Percentiles rank a stretch among this genome's conserved stretches.
Evolutionary conservation across 2,888 invertebrate genomes (phyloP).

Genomic region (Ditylenchus weischeri): DNA sequence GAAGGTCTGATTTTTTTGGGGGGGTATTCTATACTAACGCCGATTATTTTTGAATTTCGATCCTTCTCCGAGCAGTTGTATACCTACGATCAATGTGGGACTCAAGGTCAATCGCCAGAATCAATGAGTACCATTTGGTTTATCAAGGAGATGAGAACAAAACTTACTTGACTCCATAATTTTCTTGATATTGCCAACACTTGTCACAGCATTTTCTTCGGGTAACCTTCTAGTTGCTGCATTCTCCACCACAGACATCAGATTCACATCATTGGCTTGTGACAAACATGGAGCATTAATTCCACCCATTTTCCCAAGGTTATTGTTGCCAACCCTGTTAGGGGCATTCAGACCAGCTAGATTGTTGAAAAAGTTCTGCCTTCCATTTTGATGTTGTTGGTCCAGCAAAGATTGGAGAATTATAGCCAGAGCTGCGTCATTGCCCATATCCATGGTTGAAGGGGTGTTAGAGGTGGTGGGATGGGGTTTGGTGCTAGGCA

Average conservation of each 20-base stretch:
- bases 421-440: conserved; percentile 7
- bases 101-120: too few species aligned
- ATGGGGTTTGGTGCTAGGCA: not conserved
- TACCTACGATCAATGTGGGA: too few species aligned
- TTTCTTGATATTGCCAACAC: conserved; percentile 20
- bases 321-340: conserved; percentile 1
- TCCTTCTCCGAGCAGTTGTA: too few species aligned
- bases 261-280: conserved; percentile 20
- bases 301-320: not conserved
- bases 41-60: too few species aligned
- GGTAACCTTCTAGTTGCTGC: not conserved
- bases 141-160: conserved; percentile 2
- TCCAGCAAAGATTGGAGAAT: conserved; percentile 14
- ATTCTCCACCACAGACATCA: conserved; percentile 13
- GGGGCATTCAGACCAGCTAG: not conserved
- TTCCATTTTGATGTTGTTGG: not conserved
- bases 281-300: not conserved
- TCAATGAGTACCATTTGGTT: too few species aligned
- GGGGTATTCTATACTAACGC: too few species aligned
- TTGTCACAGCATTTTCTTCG: conserved; percentile 8
- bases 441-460: conserved; percentile 2
- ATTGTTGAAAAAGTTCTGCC: not conserved
- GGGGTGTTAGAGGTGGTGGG: conserved; percentile 14
- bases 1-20: too few species aligned
- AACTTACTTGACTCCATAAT: conserved; percentile 34